phyloP scores from a whole-genome alignment of 2,113 vertebrate species.

The Festucalex cinctus region DNA sequence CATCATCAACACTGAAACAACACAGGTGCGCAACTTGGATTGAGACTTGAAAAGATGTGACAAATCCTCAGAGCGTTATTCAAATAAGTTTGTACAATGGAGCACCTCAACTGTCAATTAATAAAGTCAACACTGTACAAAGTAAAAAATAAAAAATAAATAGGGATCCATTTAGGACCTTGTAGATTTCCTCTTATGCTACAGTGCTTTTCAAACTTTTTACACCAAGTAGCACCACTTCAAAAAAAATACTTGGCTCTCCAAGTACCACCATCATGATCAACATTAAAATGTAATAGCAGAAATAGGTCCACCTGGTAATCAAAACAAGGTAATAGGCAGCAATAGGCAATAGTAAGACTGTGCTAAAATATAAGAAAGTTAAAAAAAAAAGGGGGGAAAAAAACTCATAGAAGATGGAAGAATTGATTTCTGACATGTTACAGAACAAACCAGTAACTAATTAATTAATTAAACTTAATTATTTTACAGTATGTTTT shows the following conservation, averaged over 20 bases:
- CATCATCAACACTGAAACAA: background rate
- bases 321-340: no score
- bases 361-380: no score
- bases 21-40: background rate
- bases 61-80: no score
- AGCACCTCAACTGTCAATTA: background rate
- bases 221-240: background rate
- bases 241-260: background rate
- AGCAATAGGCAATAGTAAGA: no score
- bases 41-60: background rate
- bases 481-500: no score
- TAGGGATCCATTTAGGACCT: background rate
- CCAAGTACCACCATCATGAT: background rate
- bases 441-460: no score
- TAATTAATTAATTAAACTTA: no score
- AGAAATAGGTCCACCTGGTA: no score
- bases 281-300: background rate
- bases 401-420: no score
- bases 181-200: background rate
- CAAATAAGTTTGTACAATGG: background rate
- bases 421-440: no score
- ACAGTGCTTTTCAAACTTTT: background rate
- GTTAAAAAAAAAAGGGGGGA: no score
- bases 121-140: background rate
- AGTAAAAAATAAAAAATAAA: background rate